A percentile compares a stretch with the other conserved stretches of the same genome.
These are phyloP conservation scores for Syrrhaptes paradoxus DNA, from an alignment of 2,113 vertebrate species.

Conservation along the genomic window DNA sequence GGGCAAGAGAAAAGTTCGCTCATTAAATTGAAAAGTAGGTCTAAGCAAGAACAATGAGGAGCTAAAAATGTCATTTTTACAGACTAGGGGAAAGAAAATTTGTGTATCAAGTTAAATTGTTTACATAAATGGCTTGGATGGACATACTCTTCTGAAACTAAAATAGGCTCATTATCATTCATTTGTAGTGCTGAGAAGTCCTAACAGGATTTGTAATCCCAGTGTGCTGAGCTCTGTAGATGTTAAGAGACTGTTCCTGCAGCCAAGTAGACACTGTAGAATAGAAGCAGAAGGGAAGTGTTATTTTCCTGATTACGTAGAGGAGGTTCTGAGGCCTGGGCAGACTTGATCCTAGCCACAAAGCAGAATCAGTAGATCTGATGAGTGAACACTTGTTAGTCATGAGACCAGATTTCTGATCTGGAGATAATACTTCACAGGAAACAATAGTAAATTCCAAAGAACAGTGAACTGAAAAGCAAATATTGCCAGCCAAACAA, in stretches of 20 bases:
- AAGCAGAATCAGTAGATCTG: neutral
- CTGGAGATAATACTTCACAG: neutral
- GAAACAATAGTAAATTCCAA: neutral
- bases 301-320: neutral
- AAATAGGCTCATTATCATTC: neutral
- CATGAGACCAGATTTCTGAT: neutral
- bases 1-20: conserved; percentile 28
- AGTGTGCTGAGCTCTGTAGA: neutral
- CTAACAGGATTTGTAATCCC: neutral
- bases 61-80: neutral
- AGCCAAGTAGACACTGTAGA: neutral
- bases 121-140: neutral
- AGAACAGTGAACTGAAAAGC: neutral
- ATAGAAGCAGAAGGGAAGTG: neutral
- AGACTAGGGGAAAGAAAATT: neutral
- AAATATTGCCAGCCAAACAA: neutral
- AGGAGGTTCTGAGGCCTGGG: neutral
- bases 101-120: neutral
- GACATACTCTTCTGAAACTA: neutral
- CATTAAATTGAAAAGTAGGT: conserved; percentile 41
- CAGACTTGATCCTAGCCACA: neutral
- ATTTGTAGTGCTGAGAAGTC: neutral
- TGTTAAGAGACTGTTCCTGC: neutral
- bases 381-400: neutral
- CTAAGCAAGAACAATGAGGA: conserved; percentile 25